Evolutionary conservation across 2,113 vertebrate species (phyloP).

Genomic region (Pluvianellus socialis): DNA sequence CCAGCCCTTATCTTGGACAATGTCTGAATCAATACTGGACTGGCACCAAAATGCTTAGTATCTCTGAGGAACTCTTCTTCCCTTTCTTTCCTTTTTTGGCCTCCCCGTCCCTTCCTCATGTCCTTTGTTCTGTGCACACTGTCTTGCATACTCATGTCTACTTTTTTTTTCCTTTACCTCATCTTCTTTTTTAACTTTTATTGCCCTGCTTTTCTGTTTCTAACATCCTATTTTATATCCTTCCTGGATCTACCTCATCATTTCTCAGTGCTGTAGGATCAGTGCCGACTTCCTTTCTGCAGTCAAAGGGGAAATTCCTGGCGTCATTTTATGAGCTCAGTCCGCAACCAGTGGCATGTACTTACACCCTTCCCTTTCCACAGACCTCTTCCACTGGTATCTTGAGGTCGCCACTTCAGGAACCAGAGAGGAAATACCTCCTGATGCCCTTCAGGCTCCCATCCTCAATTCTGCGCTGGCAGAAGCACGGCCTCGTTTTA

Average conservation of each 20-base stretch:
- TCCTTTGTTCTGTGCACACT: background rate
- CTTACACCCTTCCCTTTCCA: background rate
- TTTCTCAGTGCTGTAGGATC: fast-evolving
- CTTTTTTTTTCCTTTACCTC: background rate
- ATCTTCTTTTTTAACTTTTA: background rate
- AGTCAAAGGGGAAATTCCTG: background rate
- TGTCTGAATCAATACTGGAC: background rate
- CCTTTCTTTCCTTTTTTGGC: background rate
- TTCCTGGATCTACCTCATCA: background rate
- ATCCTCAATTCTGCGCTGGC: background rate
- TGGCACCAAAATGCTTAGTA: background rate
- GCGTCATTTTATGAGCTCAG: background rate
- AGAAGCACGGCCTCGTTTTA: background rate
- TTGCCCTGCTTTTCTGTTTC: background rate
- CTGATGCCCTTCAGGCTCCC: background rate
- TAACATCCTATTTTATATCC: background rate
- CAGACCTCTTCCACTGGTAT: background rate
- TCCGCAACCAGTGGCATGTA: background rate
- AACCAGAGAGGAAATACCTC: background rate
- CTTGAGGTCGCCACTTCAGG: fast-evolving
- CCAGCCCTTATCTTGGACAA: background rate
- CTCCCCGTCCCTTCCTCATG: background rate
- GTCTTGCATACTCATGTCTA: background rate
- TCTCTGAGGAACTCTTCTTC: background rate
- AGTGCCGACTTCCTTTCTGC: background rate